Evolutionary conservation across 2,113 vertebrate species (phyloP), one percentile per base, ranked within the genome.

Genomic region (Egretta garzetta): DNA sequence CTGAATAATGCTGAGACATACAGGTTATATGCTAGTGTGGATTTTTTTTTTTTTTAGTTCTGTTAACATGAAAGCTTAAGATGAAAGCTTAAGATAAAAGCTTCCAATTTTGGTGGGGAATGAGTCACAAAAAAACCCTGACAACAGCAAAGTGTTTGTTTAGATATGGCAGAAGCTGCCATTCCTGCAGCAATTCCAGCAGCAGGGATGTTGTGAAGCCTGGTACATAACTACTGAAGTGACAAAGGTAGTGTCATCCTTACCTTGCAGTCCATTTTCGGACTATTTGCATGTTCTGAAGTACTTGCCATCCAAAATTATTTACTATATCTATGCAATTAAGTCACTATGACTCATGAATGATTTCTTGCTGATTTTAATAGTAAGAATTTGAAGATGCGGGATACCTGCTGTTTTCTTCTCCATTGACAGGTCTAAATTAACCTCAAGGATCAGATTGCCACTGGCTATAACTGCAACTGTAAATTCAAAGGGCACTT

Each of bases 321-420:
- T 91, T 94, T 91, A 49, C 20, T 60, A 49, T 47, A 72, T 63
- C 58, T 85, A 15, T 77, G 75, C 60, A 88, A 71, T 95, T 95
- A 88, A 94, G 55, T 86, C 18, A 52, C 39, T 72, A 8, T 56
- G 80, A 64, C 21, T 95, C 52, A 15, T 72, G 72, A 91, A 80
- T 71, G 39, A 60, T 59, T 81, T 91, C 83, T 95, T 89, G 86
- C 43, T 89, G 86, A 22, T 94, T 95, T 96, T 93, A 87, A 87
- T 68, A 62, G 64, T 12, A 67, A 24, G 33, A 53, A 71, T 91
- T 86, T 74, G 32, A 81, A 89, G 43, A 81, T 58, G 39, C 33
- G 37, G 4, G 7, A 85, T 91, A 85, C 80, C 70, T 94, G 93
- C 39, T 92, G 70, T 68, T 93, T 96, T 79, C 75, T 74, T 91